These are phyloP conservation scores for Dryococelus australis DNA, from an alignment of 2,888 invertebrate species.

Conservation along the genomic window DNA sequence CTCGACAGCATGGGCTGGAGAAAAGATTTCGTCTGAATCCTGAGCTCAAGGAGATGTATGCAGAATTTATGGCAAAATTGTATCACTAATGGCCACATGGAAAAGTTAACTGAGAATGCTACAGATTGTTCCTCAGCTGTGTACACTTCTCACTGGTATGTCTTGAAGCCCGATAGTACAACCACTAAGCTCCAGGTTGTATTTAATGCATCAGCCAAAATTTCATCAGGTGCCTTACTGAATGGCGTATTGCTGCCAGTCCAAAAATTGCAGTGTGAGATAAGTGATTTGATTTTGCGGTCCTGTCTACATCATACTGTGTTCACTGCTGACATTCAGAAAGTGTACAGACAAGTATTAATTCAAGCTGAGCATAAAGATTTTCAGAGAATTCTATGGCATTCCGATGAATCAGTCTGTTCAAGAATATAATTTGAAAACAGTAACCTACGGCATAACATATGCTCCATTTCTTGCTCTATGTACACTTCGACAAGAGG, in stretches of 20 bases:
- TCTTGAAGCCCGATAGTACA: not conserved
- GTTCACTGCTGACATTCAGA: not conserved
- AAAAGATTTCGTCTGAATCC: not conserved
- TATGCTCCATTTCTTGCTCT: not conserved
- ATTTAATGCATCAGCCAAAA: not conserved
- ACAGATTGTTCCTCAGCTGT: not conserved
- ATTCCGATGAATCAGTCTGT: not conserved
- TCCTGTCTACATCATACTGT: not conserved
- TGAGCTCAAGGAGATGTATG: not conserved
- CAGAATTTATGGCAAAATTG: not conserved
- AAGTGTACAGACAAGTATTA: not conserved
- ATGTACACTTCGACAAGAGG: not conserved
- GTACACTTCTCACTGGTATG: not conserved
- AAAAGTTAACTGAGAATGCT: not conserved
- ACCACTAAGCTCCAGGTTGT: not conserved
- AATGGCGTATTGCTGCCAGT: not conserved
- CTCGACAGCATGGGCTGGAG: not conserved
- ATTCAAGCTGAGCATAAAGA: not conserved
- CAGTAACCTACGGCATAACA: not conserved
- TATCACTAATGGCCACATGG: not conserved
- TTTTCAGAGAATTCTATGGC: not conserved
- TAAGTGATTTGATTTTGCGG: not conserved
- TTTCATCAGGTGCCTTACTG: not conserved
- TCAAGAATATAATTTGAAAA: not conserved
- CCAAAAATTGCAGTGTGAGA: not conserved